Conservation (phyloP, 1,140 invertebrate species). For the Nymphalis io region DNA sequence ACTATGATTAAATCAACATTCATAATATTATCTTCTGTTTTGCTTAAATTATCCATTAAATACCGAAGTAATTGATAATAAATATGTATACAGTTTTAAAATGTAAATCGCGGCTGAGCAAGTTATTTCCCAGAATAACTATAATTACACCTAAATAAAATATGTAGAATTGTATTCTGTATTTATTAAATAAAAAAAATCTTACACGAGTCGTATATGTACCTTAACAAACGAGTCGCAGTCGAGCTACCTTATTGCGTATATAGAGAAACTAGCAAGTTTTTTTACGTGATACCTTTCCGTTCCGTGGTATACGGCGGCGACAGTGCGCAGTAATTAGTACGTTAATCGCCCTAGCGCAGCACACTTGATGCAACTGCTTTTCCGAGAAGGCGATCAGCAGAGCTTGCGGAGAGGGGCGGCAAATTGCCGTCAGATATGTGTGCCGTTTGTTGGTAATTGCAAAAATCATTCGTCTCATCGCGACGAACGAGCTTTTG, state of each 20-base stretch:
- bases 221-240: constrained; percentile 30
- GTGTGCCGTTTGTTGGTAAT: constrained; percentile 72
- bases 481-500: constrained; percentile 48
- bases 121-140: not conserved
- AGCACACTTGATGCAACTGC: constrained; percentile 65
- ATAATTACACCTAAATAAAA: not conserved
- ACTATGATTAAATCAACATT: not conserved
- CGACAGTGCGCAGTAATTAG: constrained; percentile 58
- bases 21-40: constrained; percentile 2
- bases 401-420: constrained; percentile 57
- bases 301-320: constrained; percentile 41
- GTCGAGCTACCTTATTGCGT: constrained; percentile 24
- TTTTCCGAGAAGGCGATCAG: constrained; percentile 72
- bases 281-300: constrained; percentile 31
- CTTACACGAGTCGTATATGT: constrained; percentile 21
- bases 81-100: not conserved
- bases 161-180: not conserved
- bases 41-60: constrained; percentile 4
- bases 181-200: constrained; percentile 2
- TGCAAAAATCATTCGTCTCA: constrained; percentile 68
- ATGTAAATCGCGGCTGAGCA: not conserved
- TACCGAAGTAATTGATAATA: not conserved
- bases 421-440: constrained; percentile 77
- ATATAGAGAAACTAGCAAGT: constrained; percentile 37
- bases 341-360: constrained; percentile 66